These are phyloP conservation scores for Cherax destructor DNA, from an alignment of 1,140 invertebrate genomes.

Conservation along the genomic window DNA sequence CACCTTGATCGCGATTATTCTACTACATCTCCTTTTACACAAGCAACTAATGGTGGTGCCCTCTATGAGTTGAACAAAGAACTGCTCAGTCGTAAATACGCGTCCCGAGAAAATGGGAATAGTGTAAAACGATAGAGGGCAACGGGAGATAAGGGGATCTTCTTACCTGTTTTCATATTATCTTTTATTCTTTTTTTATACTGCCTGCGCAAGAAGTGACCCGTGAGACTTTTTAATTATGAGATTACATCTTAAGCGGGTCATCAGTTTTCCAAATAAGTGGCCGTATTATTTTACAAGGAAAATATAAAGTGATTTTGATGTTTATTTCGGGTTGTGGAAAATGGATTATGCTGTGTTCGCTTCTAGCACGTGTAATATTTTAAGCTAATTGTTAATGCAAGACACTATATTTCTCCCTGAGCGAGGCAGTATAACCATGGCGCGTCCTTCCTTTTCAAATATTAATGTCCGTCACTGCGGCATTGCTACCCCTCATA, in stretches of 20 bases:
- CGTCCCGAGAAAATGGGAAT: not conserved
- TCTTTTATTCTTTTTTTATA: not conserved
- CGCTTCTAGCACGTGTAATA: not conserved
- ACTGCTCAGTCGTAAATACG: not conserved
- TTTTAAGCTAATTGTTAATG: constrained; percentile 38
- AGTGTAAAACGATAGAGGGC: constrained; percentile 31
- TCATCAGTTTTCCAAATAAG: constrained; percentile 5
- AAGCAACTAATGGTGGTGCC: not conserved
- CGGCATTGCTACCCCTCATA: not conserved
- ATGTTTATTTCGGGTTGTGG: not conserved
- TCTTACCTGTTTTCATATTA: constrained; percentile 32
- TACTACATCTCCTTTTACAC: not conserved
- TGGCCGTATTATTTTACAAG: not conserved
- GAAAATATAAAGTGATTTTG: constrained; percentile 27
- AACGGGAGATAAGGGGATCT: not conserved
- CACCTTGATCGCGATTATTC: too few relatives aligned
- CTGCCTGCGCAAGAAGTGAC: constrained; percentile 1
- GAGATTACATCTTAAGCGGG: not conserved
- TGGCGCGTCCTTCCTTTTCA: not conserved
- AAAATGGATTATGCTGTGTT: constrained; percentile 31
- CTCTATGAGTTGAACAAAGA: not conserved
- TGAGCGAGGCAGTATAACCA: not conserved
- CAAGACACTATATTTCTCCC: constrained; percentile 5
- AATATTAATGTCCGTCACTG: not conserved
- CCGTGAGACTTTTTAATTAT: constrained; percentile 31